Base-by-base conservation (phyloP, 2,888 invertebrate species). In the Drosophila longiperda region DNA sequence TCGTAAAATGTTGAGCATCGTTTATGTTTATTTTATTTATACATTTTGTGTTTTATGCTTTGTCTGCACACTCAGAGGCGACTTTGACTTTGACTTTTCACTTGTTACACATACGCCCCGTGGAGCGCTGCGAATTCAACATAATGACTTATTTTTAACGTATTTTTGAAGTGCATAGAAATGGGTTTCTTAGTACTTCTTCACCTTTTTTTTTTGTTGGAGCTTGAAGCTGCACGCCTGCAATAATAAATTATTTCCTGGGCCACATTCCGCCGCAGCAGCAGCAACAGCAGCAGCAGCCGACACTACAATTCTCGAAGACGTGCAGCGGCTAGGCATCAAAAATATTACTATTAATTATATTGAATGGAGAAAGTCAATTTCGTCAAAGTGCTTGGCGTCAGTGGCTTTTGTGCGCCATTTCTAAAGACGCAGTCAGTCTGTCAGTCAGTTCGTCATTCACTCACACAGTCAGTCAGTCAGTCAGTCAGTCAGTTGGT, bases 351-450 rank as follows among this genome's bases (percentile, higher is more conserved):
- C 80, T 83, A 84, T 88, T 90, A 90, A 90, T 90, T 88, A 90
- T 90, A 88, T 88, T 90, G 88, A 84, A 87, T 87, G 87, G 88
- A 89, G 88, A 88, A 88, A 88, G 88, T 88, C 83, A 88, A 89
- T 90, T 90, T 90, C 85, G 85, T 90, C 80, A 90, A 87, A 86
- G 68, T 78, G 78, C 72, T 72, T 81, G 75, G 80, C 88, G 69
- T 86, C 78, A 78, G 77, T 73, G 73, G 76, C 89, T 89, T 84
- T 89, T 86, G 87, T 85, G 78, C 78, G 82, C 85, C 87, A 87
- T 86, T 86, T 86, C 82, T 76, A 86, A 89, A 86, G 85, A 86
- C 80, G 62, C 75, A 59, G 71, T 73, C 67, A 55, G 36, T 73
- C 53, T 26, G 65, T 61, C 59, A 40, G 15, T 48, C 66, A 74